Base-by-base conservation (phyloP, 1,140 invertebrate species). In the Coelopa frigida region DNA sequence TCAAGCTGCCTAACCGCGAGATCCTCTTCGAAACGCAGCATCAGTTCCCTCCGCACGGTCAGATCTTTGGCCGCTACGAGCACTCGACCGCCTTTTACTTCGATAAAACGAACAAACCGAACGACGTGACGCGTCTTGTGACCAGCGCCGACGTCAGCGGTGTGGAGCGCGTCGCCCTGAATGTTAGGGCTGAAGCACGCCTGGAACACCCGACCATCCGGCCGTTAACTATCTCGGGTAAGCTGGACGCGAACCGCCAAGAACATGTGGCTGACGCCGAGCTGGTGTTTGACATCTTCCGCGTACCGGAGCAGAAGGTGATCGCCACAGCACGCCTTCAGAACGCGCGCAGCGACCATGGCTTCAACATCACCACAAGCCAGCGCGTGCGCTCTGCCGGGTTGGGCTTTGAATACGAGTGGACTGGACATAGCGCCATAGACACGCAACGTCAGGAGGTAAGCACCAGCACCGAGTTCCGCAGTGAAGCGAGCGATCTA, bases 21-120 rank as follows among this genome's bases (percentile, higher is more conserved):
- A 50, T 87, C 12, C 74, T 80, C 3, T 44, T 82, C 4, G 78
- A 85, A 52, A 66, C 72, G 1, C 53, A 59, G 1, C 64, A 74
- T 4, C 58, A 68, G 31, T 66, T 70, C 48, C 70, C 75, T 0
- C 61, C 61, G 0, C 51, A 61, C 42, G 69, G 70, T 10, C 48
- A 52, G 22, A 3, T 64, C 10, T 65, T 62, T 40, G 65, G 50
- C 44, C 62, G 50, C 66, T 73, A 50, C 56, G 72, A 55, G 59
- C 71, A 55, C 70, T 74, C 52, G 48, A 70, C 78, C 4, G 68
- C 70, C 12, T 68, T 85, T 33, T 85, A 81, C 62, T 61, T 84
- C 11, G 81, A 89, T 65, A 84, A 85, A 55, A 77, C 79, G 46
- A 76, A 77, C 42, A 75, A 80, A 32, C 82, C 84, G 0, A 73